phyloP scores from a whole-genome alignment of 2,113 vertebrate genomes.

The Semnopithecus entellus region DNA sequence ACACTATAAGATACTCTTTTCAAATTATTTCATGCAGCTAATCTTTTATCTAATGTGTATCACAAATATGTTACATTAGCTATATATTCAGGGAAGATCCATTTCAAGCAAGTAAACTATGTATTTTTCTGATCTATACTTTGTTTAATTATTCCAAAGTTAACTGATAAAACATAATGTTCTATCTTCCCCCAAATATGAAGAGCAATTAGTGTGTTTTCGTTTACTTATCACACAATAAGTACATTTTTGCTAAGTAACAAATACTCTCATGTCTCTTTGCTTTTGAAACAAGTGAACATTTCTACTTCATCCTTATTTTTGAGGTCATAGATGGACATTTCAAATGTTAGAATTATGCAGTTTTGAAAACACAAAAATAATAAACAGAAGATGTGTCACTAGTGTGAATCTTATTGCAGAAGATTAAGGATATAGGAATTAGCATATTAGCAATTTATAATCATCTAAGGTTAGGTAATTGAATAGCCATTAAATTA shows the following conservation, averaged over 20 bases:
- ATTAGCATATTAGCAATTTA: background rate
- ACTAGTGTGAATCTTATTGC: background rate
- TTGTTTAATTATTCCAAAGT: slow-evolving; percentile 73
- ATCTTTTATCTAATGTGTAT: slow-evolving; percentile 69
- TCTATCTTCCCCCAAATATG: background rate
- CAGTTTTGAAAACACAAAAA: background rate
- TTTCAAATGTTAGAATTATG: background rate
- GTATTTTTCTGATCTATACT: slow-evolving; percentile 44
- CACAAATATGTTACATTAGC: slow-evolving; percentile 73
- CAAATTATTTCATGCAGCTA: slow-evolving; percentile 76
- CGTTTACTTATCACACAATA: slow-evolving; percentile 9
- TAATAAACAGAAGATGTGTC: background rate
- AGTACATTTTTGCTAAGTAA: slow-evolving; percentile 30
- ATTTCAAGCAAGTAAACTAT: slow-evolving; percentile 63
- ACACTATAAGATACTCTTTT: slow-evolving; percentile 56
- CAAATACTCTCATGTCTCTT: slow-evolving; percentile 26
- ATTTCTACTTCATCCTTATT: background rate
- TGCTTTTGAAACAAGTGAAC: background rate
- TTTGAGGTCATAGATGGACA: background rate
- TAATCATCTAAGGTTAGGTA: background rate
- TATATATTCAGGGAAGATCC: slow-evolving; percentile 65
- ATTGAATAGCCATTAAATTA: background rate
- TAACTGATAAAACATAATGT: slow-evolving; percentile 43
- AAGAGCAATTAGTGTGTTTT: slow-evolving; percentile 64
- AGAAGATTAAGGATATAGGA: background rate